Evolutionary conservation across 2,113 vertebrate genomes (phyloP), one percentile per base, ranked within the genome.

Genomic region (Strix uralensis): DNA sequence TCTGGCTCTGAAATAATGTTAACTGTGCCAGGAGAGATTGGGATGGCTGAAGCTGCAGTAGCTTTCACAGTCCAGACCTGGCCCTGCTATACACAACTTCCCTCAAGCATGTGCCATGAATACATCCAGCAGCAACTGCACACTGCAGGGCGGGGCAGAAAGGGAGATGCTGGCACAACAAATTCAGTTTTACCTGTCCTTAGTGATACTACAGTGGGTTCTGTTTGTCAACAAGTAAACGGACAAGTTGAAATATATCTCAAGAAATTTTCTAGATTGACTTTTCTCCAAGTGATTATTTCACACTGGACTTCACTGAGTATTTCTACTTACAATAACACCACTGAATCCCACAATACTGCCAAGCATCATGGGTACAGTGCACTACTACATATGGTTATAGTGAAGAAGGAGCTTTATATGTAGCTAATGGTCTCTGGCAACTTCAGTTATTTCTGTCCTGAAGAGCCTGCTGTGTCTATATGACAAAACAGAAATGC

Each of bases 111-210:
- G 5, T 36, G 36, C 44, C 59, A 29, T 13, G 11, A 7, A 5
- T 15, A 1, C 3, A 30, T 27, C 58, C 42, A 59, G 10, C 1
- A 7, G 21, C 40, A 47, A 9, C 17, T 7, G 1, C 59, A 16
- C 52, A 11, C 42, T 16, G 34, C 10, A 70, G 55, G 38, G 29
- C 38, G 70, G 49, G 46, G 5, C 61, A 81, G 46, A 52, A 36
- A 40, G 16, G 52, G 25, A 82, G n/a, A 3, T 82, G 22, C 42
- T 89, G n/a, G 52, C 51, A 55, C 23, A 30, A 36, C 13, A 58
- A 63, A 71, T 47, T 46, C 55, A 52, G 38, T 34, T 83, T 71
- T 78, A 42, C 59, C 34, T 66, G 19, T 20, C 22, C 34, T 75
- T 59, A 38, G 44, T 55, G 52, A 49, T 29, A 22, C 10, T 55